Percentiles rank a stretch among this genome's conserved stretches.
Evolutionary conservation across 2,797 vertebrate genomes (phyloP).

Genomic region (Megaceryle alcyon): DNA sequence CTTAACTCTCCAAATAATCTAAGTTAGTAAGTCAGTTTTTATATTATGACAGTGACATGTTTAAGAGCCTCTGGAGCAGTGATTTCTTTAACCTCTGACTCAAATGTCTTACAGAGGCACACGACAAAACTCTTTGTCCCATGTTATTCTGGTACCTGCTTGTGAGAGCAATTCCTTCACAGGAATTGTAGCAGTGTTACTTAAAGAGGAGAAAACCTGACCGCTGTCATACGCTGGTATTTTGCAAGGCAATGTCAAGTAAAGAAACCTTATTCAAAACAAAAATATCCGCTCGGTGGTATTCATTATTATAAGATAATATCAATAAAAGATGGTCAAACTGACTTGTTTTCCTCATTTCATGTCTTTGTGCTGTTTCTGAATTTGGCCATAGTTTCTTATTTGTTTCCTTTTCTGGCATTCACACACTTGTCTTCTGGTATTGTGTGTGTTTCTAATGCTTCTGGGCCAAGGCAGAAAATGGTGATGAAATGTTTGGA

Average conservation of each 20-base stretch:
- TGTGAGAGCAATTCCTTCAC: constrained; percentile 55
- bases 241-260: background rate
- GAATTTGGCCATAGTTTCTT: background rate
- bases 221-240: background rate
- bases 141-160: constrained; percentile 50
- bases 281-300: background rate
- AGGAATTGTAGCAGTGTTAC: constrained; percentile 5
- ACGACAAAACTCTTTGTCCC: constrained; percentile 54
- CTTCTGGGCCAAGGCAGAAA: background rate
- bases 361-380: background rate
- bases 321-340: background rate
- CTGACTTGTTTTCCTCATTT: background rate
- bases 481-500: background rate
- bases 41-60: constrained; percentile 74
- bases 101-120: constrained; percentile 62
- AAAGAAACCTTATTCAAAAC: background rate
- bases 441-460: background rate
- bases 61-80: constrained; percentile 70
- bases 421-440: background rate
- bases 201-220: constrained; percentile 7
- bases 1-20: constrained; percentile 84
- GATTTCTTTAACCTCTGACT: constrained; percentile 81
- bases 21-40: constrained; percentile 81
- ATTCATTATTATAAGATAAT: background rate
- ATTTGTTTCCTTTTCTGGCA: background rate